Evolutionary conservation across 2,797 vertebrate genomes (phyloP).

Genomic region (Loriculus beryllinus): DNA sequence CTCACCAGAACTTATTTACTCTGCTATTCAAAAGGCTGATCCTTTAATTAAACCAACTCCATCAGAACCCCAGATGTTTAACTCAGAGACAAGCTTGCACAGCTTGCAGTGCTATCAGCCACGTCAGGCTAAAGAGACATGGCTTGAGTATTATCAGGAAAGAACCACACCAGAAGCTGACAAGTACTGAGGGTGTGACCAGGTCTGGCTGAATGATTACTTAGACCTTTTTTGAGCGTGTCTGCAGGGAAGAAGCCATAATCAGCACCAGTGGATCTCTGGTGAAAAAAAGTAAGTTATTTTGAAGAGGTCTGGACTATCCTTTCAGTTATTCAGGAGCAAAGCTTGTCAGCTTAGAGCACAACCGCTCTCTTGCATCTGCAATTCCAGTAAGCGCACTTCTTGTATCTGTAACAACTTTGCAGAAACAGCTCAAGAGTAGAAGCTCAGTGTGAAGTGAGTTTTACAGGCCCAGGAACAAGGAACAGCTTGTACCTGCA

Average conservation of each 20-base stretch:
- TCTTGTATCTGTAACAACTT: background rate
- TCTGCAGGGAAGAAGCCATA: background rate
- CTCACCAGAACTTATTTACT: background rate
- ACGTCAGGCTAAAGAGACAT: background rate
- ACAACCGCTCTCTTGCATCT: background rate
- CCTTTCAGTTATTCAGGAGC: background rate
- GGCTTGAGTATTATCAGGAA: slow-evolving; percentile 27
- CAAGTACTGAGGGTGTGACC: background rate
- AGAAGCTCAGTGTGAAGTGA: background rate
- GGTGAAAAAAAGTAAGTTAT: background rate
- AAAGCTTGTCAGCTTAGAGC: background rate
- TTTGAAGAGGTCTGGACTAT: background rate
- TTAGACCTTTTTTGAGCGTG: background rate
- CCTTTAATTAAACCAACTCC: background rate
- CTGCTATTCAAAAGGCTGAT: background rate
- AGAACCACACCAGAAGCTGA: slow-evolving; percentile 4
- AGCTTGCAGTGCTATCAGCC: background rate
- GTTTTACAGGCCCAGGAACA: background rate
- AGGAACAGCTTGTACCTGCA: background rate
- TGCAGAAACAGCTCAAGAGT: background rate
- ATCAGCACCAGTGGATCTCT: background rate
- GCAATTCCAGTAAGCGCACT: rapidly evolving
- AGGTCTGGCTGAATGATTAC: slow-evolving; percentile 39
- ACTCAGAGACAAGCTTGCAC: background rate
- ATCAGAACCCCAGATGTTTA: background rate